Evolutionary conservation across 2,113 vertebrate genomes (phyloP).

Genomic region (Tricholaema leucomelas): DNA sequence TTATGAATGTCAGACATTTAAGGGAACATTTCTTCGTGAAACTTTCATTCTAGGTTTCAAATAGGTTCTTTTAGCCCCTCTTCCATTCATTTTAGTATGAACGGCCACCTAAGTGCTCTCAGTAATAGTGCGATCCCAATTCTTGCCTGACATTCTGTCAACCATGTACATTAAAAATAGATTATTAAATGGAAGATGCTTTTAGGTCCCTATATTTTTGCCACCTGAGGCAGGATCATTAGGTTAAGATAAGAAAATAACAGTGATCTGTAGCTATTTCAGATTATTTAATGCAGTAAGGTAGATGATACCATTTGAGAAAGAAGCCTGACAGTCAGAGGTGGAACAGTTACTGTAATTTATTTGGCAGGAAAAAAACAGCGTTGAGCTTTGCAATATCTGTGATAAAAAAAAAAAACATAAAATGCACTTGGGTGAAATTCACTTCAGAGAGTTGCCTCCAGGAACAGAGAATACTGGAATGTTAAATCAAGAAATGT

Average conservation of each 20-base stretch:
- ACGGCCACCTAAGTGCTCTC: slow-evolving; percentile 30
- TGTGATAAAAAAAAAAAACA: slow-evolving; percentile 41
- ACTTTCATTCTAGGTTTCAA: slow-evolving; percentile 26
- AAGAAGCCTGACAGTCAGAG: slow-evolving; percentile 53
- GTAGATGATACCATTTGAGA: slow-evolving; percentile 65
- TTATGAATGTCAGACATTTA: slow-evolving; percentile 26
- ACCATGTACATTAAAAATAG: slow-evolving; percentile 46
- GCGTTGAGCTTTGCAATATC: slow-evolving; percentile 18
- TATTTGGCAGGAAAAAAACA: slow-evolving; percentile 47
- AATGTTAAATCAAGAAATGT: slow-evolving; percentile 11
- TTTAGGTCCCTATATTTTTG: slow-evolving; percentile 46
- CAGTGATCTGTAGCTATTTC: slow-evolving; percentile 59
- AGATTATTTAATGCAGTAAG: slow-evolving; percentile 62
- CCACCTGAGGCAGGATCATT: slow-evolving; percentile 52
- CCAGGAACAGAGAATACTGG: not conserved
- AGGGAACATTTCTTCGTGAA: slow-evolving; percentile 17
- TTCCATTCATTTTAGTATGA: slow-evolving; percentile 39
- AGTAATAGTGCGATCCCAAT: slow-evolving; percentile 32
- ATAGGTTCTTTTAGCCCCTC: slow-evolving; percentile 3
- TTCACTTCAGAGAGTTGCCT: slow-evolving; percentile 42
- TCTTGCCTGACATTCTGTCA: slow-evolving; percentile 51
- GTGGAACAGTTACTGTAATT: slow-evolving; percentile 39
- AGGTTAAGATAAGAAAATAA: slow-evolving; percentile 70
- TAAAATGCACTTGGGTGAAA: slow-evolving; percentile 39
- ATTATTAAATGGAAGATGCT: slow-evolving; percentile 58